A percentile compares a stretch with the other conserved stretches of the same genome.
Conservation (phyloP, 2,797 vertebrate genomes). For the Falco biarmicus region DNA sequence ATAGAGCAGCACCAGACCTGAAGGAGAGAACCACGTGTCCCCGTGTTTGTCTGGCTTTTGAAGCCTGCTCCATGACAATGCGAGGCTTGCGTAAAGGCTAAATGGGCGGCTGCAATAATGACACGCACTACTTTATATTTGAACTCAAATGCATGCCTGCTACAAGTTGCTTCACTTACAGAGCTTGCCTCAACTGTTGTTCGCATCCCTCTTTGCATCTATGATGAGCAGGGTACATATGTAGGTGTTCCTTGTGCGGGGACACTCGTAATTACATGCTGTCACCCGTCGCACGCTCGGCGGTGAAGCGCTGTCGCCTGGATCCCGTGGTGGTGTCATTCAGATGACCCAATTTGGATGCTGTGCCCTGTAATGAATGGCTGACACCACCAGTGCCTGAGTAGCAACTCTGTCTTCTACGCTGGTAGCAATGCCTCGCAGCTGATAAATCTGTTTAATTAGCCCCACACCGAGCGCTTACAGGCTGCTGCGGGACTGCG, state of each 20-base stretch:
- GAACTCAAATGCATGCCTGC: not conserved
- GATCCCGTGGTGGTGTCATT: accelerated
- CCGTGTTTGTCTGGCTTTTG: accelerated
- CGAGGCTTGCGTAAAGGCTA: accelerated
- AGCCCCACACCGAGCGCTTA: accelerated
- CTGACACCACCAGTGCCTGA: not conserved
- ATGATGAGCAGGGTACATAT: accelerated
- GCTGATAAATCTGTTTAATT: not conserved
- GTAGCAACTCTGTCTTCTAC: not conserved
- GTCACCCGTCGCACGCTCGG: not conserved
- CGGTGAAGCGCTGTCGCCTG: not conserved
- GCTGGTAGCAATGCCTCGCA: not conserved
- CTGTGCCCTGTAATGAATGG: not conserved
- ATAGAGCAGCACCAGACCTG: not conserved
- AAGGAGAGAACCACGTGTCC: not conserved
- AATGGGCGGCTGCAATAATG: accelerated
- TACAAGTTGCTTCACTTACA: not conserved
- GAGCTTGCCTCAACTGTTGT: not conserved
- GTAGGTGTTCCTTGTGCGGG: not conserved
- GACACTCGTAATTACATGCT: not conserved
- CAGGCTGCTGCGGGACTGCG: not conserved
- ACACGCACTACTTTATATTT: accelerated
- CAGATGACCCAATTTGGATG: not conserved
- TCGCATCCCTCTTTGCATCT: not conserved
- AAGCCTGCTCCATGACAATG: accelerated